These are phyloP conservation scores for Mylabris sibirica DNA, from an alignment of 2,888 invertebrate species.

Conservation along the genomic window DNA sequence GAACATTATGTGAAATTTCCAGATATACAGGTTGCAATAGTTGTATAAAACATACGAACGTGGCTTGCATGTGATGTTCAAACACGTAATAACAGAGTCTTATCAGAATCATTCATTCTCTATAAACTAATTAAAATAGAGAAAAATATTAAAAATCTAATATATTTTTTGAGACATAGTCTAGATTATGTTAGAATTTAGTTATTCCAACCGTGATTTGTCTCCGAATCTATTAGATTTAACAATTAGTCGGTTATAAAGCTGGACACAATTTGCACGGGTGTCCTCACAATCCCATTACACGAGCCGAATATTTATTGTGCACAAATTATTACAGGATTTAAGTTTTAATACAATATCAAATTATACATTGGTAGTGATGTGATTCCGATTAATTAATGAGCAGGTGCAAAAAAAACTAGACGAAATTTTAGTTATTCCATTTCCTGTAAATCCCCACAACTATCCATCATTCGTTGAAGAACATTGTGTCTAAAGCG, in stretches of 20 bases:
- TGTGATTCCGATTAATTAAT: not conserved
- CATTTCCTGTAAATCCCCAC: not conserved
- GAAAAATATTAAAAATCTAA: no score
- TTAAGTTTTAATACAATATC: not conserved
- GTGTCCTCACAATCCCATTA: slow-evolving; percentile 41
- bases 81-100: no score
- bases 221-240: slow-evolving; percentile 51
- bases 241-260: slow-evolving; percentile 51
- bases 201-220: slow-evolving; percentile 46
- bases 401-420: not conserved
- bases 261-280: slow-evolving; percentile 47
- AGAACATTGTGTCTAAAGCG: not conserved
- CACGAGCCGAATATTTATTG: slow-evolving; percentile 41
- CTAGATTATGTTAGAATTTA: not conserved
- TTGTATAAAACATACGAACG: slow-evolving; percentile 23
- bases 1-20: not conserved
- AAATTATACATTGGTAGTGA: not conserved
- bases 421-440: not conserved
- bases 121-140: no score
- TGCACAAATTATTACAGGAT: slow-evolving; percentile 35
- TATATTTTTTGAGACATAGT: not conserved
- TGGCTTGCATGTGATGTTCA: slow-evolving; percentile 24
- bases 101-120: no score
- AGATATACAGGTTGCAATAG: slow-evolving; percentile 4
- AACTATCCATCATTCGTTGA: not conserved